These are phyloP conservation scores for Hofmannophila pseudospretella DNA, from an alignment of 2,888 invertebrate genomes.

Conservation along the genomic window DNA sequence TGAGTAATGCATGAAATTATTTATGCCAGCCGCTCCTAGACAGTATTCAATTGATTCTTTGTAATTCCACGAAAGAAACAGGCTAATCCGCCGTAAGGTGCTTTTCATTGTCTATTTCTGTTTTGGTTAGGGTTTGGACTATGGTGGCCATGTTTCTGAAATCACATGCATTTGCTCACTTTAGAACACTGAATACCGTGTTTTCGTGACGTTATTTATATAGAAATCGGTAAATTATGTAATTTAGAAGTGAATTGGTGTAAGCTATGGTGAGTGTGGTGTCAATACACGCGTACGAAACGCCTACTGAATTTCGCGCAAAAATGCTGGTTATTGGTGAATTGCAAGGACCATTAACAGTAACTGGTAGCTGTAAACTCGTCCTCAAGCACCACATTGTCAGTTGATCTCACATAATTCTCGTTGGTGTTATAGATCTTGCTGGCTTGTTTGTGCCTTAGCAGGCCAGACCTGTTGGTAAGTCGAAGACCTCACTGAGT, in stretches of 20 bases:
- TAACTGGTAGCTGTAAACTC: slow-evolving; percentile 53
- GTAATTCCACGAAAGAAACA: slow-evolving; percentile 44
- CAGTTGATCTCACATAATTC: slow-evolving; percentile 64
- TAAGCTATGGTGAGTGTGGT: slow-evolving; percentile 45
- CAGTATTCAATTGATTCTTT: slow-evolving; percentile 62
- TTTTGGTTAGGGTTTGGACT: slow-evolving; percentile 59
- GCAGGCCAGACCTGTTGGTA: slow-evolving; percentile 86
- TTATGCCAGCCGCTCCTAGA: slow-evolving; percentile 63
- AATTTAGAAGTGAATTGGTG: slow-evolving; percentile 49
- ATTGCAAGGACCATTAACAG: slow-evolving; percentile 75
- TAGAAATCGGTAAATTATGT: slow-evolving; percentile 59
- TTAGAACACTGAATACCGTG: slow-evolving; percentile 51
- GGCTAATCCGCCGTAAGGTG: slow-evolving; percentile 47
- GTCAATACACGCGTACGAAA: slow-evolving; percentile 43
- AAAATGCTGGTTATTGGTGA: slow-evolving; percentile 66
- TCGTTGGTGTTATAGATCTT: slow-evolving; percentile 83
- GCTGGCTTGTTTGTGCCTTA: slow-evolving; percentile 86
- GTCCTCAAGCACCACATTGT: slow-evolving; percentile 66
- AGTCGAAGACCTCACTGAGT: slow-evolving; percentile 72
- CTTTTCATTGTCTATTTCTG: slow-evolving; percentile 66
- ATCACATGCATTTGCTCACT: slow-evolving; percentile 69
- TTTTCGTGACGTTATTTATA: slow-evolving; percentile 51
- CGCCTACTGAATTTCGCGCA: slow-evolving; percentile 67
- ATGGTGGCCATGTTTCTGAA: slow-evolving; percentile 73
- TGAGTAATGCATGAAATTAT: slow-evolving; percentile 73